Evolutionary conservation across 2,888 invertebrate genomes (phyloP).

Genomic region (Prosapia bicincta): DNA sequence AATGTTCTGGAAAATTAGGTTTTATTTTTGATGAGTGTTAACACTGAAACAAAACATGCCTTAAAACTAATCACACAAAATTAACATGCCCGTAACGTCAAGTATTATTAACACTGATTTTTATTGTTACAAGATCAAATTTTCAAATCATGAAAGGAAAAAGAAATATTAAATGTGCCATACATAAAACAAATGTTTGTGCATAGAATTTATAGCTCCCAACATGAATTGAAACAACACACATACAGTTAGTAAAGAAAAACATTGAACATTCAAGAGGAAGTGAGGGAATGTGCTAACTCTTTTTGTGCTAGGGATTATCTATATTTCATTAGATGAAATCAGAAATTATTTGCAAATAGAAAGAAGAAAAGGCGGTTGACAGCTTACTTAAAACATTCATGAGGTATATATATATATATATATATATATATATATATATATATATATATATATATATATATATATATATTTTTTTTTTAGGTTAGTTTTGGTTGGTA

Average conservation of each 20-base stretch:
- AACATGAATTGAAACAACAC: not conserved
- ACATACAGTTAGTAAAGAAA: not conserved
- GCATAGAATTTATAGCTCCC: not conserved
- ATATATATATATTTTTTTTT: too few relatives aligned
- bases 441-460: too few relatives aligned
- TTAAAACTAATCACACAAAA: not conserved
- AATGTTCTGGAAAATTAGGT: too few relatives aligned
- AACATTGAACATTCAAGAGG: not conserved
- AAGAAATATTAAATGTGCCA: not conserved
- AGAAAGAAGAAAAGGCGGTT: too few relatives aligned
- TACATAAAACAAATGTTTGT: not conserved
- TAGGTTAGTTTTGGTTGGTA: too few relatives aligned
- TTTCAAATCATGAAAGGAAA: not conserved
- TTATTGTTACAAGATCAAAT: not conserved
- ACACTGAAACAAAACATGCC: not conserved
- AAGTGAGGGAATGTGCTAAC: not conserved
- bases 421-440: too few relatives aligned
- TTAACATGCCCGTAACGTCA: not conserved
- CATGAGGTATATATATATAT: too few relatives aligned
- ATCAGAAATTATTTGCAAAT: not conserved
- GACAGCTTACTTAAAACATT: too few relatives aligned
- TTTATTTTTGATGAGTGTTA: too few relatives aligned
- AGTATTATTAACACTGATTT: not conserved
- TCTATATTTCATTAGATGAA: not conserved
- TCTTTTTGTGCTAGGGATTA: not conserved